A percentile compares a stretch with the other conserved stretches of the same genome.
These are phyloP conservation scores for Arnoldichthys spilopterus DNA, from an alignment of 2,797 vertebrate genomes.

Conservation along the genomic window DNA sequence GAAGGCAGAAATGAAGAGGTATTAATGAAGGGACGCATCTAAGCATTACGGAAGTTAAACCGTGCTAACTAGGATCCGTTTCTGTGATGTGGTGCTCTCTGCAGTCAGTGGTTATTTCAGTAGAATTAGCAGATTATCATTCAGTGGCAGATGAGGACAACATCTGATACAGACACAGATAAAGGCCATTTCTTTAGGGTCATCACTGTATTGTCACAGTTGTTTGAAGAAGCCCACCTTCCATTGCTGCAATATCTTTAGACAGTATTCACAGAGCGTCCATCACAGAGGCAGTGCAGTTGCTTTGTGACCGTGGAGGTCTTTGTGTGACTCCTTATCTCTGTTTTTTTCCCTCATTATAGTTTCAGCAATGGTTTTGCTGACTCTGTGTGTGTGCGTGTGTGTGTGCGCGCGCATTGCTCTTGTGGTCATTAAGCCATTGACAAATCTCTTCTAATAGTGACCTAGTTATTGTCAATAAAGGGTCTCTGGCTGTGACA, in stretches of 20 bases:
- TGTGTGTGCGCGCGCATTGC: not conserved
- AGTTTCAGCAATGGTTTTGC: not conserved
- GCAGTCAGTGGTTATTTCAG: not conserved
- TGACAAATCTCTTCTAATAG: slow-evolving; percentile 54
- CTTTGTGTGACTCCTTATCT: slow-evolving; percentile 2
- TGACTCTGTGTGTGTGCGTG: slow-evolving; percentile 17
- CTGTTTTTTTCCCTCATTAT: not conserved
- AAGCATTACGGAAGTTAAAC: not conserved
- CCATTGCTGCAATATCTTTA: not conserved
- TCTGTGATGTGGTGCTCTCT: not conserved
- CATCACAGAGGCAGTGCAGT: not conserved
- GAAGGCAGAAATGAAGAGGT: not conserved
- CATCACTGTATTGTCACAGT: not conserved
- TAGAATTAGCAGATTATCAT: not conserved
- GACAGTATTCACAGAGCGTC: not conserved
- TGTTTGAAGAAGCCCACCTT: slow-evolving; percentile 3
- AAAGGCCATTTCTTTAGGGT: not conserved
- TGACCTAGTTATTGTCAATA: slow-evolving; percentile 57
- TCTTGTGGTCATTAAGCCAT: slow-evolving; percentile 50
- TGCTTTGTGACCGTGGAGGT: not conserved
- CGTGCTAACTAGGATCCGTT: not conserved
- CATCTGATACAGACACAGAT: not conserved
- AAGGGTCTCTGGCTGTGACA: slow-evolving; percentile 42
- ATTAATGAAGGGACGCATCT: not conserved
- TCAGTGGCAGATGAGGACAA: not conserved